phyloP scores from a whole-genome alignment of 1,140 invertebrate species.

The Nomia melanderi region DNA sequence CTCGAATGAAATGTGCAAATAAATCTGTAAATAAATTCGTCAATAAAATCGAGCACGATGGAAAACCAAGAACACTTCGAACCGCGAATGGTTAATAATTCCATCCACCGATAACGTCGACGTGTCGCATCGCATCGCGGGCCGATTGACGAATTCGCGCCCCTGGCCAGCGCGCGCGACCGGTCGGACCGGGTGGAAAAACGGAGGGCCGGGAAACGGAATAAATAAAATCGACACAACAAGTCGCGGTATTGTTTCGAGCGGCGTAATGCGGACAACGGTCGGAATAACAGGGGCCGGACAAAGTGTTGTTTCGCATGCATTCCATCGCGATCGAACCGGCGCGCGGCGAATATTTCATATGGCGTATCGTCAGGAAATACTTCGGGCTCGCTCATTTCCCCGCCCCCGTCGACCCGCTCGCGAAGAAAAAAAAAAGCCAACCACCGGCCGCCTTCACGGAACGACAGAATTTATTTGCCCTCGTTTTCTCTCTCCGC shows the following conservation, averaged over 20 bases:
- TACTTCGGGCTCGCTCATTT: constrained; percentile 34
- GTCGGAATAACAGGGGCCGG: constrained; percentile 7
- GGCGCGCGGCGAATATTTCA: constrained; percentile 30
- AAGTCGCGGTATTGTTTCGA: constrained; percentile 21
- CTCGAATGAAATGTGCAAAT: no score
- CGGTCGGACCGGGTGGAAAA: no score
- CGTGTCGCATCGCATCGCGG: no score
- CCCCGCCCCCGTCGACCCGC: neutral
- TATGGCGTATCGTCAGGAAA: constrained; percentile 30
- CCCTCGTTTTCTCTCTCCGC: neutral
- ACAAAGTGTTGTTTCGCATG: constrained; percentile 38
- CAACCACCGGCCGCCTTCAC: no score
- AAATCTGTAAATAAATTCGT: no score
- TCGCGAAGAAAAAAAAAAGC: no score
- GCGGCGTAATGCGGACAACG: constrained; percentile 10
- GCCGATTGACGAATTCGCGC: no score
- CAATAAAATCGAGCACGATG: no score
- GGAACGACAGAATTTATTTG: constrained; percentile 37
- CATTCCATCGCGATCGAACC: constrained; percentile 31
- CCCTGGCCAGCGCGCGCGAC: no score
- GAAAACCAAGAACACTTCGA: no score
- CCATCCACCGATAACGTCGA: no score
- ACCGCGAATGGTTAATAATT: no score
- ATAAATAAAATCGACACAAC: neutral
- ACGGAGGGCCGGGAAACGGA: neutral